Base-by-base conservation (phyloP, 2,113 vertebrate genomes). In the Willisornis vidua region DNA sequence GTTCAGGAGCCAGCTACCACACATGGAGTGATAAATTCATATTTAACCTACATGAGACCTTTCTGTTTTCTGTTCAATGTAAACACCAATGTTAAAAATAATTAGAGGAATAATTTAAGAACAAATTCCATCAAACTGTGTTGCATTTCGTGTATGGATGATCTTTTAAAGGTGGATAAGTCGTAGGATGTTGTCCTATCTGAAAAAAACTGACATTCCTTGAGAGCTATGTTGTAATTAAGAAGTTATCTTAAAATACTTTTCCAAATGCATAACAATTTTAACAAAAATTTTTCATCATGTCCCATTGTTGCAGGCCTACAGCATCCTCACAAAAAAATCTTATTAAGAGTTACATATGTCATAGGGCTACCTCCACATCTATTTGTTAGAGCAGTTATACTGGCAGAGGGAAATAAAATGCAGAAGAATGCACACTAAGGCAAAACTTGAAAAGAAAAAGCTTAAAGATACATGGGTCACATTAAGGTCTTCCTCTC, bases 401-500 rank as follows among this genome's bases (percentile, higher is more conserved):
- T 5, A 84, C 20, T 68, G 66, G 31, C 28, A 35, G 35, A 28
- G 6, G 8, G n/a, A 89, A 89, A 91, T 95, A 87, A 94, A 87
- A 82, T 65, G 46, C 76, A 68, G 41, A 18, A 86, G 48, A 88
- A 86, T 0, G 5, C 29, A 76, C 13, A 19, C n/a, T 46, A 41
- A 20, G 67, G 72, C 41, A 70, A 70, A 93, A 73, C 52, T 33
- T 61, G 66, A 61, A 51, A 96, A 91, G 63, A 74, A 94, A 93
- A 93, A 71, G n/a, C 68, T 66, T 37, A 46, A 82, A 92, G 70
- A 62, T 74, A 58, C 61, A 55, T 5, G 6, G 89, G 91, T 92
- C 86, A 93, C 55, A 67, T 76, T 63, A 79, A 93, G 87, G 93
- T 91, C 87, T 84, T 95, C 63, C 72, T 85, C 71, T 66, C 71